Percentiles rank a stretch among this genome's conserved stretches.
These are phyloP conservation scores for Mormyrus iriodes DNA, from an alignment of 2,113 vertebrate species.

Conservation along the genomic window DNA sequence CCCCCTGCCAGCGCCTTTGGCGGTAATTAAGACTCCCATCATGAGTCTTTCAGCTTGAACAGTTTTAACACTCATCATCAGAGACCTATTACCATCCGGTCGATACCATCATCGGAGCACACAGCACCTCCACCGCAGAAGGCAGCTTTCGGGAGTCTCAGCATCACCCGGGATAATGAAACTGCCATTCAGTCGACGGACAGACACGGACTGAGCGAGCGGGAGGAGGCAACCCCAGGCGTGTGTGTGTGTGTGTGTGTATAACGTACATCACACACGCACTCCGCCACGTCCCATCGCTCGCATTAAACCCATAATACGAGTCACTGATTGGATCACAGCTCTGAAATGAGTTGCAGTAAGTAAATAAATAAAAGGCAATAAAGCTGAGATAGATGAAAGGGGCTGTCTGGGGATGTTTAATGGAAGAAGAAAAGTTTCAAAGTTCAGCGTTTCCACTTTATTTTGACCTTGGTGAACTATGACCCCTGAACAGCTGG, in stretches of 20 bases:
- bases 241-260: constrained; percentile 19
- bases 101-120: constrained; percentile 50
- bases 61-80: constrained; percentile 65
- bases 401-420: constrained; percentile 29
- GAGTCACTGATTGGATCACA: constrained; percentile 55
- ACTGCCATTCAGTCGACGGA: background rate
- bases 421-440: constrained; percentile 5
- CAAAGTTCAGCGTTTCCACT: background rate
- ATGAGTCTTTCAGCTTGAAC: constrained; percentile 58
- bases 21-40: constrained; percentile 51
- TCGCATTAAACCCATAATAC: constrained; percentile 20
- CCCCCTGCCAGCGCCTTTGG: background rate
- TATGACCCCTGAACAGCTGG: background rate
- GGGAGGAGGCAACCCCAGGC: background rate
- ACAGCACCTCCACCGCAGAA: constrained; percentile 44
- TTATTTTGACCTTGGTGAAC: background rate
- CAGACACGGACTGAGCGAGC: background rate
- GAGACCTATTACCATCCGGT: constrained; percentile 61
- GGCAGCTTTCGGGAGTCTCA: constrained; percentile 15
- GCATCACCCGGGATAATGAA: constrained; percentile 10
- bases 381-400: constrained; percentile 44
- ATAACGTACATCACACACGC: background rate
- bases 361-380: constrained; percentile 40
- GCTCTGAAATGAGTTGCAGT: constrained; percentile 52
- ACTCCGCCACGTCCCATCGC: background rate